Evolutionary conservation across 2,113 vertebrate genomes (phyloP).

Genomic region (Condylura cristata): DNA sequence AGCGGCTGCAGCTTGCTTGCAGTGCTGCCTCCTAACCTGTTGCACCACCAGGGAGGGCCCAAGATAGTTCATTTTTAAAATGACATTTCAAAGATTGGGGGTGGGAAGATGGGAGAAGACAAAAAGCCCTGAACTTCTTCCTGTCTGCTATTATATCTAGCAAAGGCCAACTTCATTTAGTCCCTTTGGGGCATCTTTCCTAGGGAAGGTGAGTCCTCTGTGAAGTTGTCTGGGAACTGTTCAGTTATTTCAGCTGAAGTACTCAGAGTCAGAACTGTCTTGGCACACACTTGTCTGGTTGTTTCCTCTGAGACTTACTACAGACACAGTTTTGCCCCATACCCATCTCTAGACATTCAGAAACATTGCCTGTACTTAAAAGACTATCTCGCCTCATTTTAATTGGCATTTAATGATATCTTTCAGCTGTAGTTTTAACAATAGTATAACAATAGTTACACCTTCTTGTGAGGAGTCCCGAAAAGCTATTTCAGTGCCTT

Average conservation of each 20-base stretch:
- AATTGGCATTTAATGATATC: not conserved
- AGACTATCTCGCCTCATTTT: not conserved
- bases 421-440: not conserved
- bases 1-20: too few species aligned
- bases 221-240: not conserved
- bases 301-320: not conserved
- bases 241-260: not conserved
- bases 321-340: not conserved
- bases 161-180: not conserved
- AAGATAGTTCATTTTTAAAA: not conserved
- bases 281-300: not conserved
- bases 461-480: not conserved
- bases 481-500: not conserved
- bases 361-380: not conserved
- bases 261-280: not conserved
- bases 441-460: too few species aligned
- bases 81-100: not conserved
- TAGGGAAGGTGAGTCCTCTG: not conserved
- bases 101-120: not conserved
- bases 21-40: too few species aligned
- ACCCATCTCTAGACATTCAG: not conserved
- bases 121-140: not conserved
- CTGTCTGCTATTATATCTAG: not conserved
- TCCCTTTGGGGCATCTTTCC: not conserved
- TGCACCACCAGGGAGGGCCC: too few species aligned